Base-by-base conservation (phyloP, 2,113 vertebrate species). In the Aviceda subcristata region DNA sequence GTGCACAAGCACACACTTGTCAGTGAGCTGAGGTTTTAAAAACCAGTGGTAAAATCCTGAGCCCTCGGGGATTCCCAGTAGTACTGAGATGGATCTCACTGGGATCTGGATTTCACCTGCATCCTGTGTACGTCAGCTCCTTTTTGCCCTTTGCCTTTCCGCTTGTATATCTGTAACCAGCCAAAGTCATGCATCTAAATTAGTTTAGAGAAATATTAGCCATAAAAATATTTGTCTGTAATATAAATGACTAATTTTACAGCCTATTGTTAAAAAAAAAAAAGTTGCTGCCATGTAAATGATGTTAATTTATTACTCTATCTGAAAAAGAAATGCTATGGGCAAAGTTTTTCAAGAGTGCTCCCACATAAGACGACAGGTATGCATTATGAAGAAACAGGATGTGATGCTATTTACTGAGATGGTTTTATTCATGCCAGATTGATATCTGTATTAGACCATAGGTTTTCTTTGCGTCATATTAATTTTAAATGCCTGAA, bases 141-240 rank as follows among this genome's bases (percentile, higher is more conserved):
- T 46, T 32, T 74, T 94, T 92, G 69, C 77, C 94, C 88, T 95
- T 94, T 26, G 12, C 79, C 84, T 79, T 87, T 74, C 53, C 79
- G 75, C 57, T 77, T 22, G 5, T 68, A 7, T 36, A 53, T 80
- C 73, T 94, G 74, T 71, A 80, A 32, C 24, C 26, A 83, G 29
- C 38, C 39, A 38, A 92, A 79, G 50, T 88, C 55, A 78, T 59
- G 83, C 76, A 95, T 94, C 90, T 94, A 92, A 95, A 92, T 91
- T 91, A 96, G 87, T 91, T 76, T 86, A 95, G 87, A 96, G 75
- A 97, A 98, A 95, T 96, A 96, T 68, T 96, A 96, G 69, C 96
- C 69, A 76, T 85, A 92, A 95, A 85, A 78, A 53, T 74, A 83
- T 93, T 96, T 86, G 19, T 90, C 43, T 78, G 51, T 94, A 83